Conservation (phyloP, 2,113 vertebrate species). For the Apus apus region DNA sequence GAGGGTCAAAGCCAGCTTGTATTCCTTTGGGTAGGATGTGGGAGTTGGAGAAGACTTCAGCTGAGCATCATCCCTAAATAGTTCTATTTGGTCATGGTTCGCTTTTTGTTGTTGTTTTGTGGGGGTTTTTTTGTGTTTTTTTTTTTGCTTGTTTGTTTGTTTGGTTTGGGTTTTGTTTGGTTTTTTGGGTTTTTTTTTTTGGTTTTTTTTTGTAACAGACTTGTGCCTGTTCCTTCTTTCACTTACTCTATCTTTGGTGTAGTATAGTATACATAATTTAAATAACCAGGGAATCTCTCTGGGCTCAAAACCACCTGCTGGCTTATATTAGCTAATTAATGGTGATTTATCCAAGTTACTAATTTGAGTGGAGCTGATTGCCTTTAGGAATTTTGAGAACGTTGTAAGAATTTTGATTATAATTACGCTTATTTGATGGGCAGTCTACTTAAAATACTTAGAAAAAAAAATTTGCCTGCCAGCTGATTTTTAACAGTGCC, state of each 20-base stretch:
- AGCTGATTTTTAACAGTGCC: conserved; percentile 75
- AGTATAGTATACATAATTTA: conserved; percentile 95
- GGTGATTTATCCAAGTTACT: conserved; percentile 95
- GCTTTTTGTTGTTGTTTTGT: neutral
- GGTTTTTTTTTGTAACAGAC: neutral
- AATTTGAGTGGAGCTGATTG: conserved; percentile 89
- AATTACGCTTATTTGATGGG: conserved; percentile 89
- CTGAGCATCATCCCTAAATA: conserved; percentile 71
- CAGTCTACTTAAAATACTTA: conserved; percentile 84
- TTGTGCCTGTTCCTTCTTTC: conserved; percentile 78
- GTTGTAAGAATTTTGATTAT: conserved; percentile 90
- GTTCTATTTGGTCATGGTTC: neutral
- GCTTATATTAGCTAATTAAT: conserved; percentile 99
- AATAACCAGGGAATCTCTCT: conserved; percentile 90
- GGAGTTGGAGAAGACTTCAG: conserved; percentile 76
- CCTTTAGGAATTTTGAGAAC: conserved; percentile 88
- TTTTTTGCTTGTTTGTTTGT: neutral
- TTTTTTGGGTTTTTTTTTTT: neutral
- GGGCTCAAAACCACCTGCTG: conserved; percentile 94
- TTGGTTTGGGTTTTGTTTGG: neutral
- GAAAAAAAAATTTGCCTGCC: conserved; percentile 64
- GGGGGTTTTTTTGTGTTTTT: neutral
- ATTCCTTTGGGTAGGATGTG: conserved; percentile 81
- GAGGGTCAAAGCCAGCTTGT: conserved; percentile 80
- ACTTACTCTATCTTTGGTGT: conserved; percentile 83